Base-by-base conservation (phyloP, 2,888 invertebrate genomes). In the Sycophila texana region DNA sequence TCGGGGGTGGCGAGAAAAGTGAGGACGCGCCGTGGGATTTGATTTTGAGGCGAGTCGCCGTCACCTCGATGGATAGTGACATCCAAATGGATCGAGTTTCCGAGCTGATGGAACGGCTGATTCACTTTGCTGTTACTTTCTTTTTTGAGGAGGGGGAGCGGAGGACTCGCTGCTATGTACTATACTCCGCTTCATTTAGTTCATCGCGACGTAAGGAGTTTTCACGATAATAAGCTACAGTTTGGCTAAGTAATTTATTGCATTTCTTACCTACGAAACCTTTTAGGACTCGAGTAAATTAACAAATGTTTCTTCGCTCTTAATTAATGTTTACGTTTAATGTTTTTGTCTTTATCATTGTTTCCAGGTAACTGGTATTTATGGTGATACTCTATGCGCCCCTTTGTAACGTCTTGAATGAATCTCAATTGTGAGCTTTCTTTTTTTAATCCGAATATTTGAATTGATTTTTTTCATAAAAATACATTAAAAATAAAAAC, bases 81-180 rank as follows among this genome's bases (percentile, higher is more conserved):
- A 53, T 74, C 55, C 73, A 75, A 67, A 77, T 77, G 71, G 77
- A 80, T 77, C 75, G 75, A 79, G 72, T 76, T 76, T 76, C 57
- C 67, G 57, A 67, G 57, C 39, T 51, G 26, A 22, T 39, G 61
- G 39, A 81, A 65, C 55, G 81, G 72, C 72, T 78, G 77, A 74
- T 78, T 81, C 81, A 80, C 80, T 80, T 76, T 74, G 71, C 26
- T 53, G 71, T 30, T 70, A 66, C n/a, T 26, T 26, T 22, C 26
- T 26, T 26, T 60, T 61, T 61, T 22, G 18, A 3, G 2, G 7
- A 1, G 3, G n/a, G 51, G 47, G 65, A 18, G n/a, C n/a, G 49
- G 39, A 39, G 39, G 39, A 39, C 39, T 39, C 39, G 10, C n/a
- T n/a, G n/a, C n/a, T n/a, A n/a, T 26, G 2, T 26, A 26, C 10